phyloP scores from a whole-genome alignment of 2,888 invertebrate genomes.

The Spicauda simplicius region DNA sequence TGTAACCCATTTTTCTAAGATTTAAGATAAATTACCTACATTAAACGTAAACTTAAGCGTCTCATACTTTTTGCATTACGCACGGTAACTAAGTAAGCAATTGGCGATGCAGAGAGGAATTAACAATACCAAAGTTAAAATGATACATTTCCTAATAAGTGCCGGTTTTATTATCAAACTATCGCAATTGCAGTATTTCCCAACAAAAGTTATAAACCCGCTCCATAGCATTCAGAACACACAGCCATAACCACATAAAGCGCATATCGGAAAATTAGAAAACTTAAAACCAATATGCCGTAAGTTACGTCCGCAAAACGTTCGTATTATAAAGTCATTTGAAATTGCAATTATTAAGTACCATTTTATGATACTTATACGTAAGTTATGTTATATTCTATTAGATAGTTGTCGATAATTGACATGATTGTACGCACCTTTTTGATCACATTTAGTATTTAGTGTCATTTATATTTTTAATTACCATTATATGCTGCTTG shows the following conservation, averaged over 20 bases:
- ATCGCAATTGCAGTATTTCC: conserved; percentile 2
- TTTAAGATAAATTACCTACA: too few species aligned
- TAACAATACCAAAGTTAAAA: neutral
- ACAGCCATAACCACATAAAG: conserved; percentile 45
- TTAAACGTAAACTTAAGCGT: too few species aligned
- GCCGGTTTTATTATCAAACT: neutral
- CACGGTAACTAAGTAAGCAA: too few species aligned
- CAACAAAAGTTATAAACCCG: conserved; percentile 1
- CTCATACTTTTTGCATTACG: too few species aligned
- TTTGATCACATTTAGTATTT: too few species aligned
- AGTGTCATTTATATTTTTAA: too few species aligned
- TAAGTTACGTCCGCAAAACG: conserved; percentile 4
- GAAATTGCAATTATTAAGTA: conserved; percentile 5
- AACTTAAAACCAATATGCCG: conserved; percentile 30
- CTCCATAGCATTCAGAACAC: conserved; percentile 10
- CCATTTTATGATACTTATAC: neutral
- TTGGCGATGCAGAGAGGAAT: neutral
- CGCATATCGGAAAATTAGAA: conserved; percentile 48
- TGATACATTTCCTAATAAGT: neutral
- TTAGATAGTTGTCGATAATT: neutral
- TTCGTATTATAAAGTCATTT: neutral
- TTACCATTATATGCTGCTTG: too few species aligned
- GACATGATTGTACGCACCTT: neutral
- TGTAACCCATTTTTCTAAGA: too few species aligned
- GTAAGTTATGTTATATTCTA: neutral